A percentile compares a stretch with the other conserved stretches of the same genome.
Conservation (phyloP, 2,888 invertebrate species). For the Amiota mariae region DNA sequence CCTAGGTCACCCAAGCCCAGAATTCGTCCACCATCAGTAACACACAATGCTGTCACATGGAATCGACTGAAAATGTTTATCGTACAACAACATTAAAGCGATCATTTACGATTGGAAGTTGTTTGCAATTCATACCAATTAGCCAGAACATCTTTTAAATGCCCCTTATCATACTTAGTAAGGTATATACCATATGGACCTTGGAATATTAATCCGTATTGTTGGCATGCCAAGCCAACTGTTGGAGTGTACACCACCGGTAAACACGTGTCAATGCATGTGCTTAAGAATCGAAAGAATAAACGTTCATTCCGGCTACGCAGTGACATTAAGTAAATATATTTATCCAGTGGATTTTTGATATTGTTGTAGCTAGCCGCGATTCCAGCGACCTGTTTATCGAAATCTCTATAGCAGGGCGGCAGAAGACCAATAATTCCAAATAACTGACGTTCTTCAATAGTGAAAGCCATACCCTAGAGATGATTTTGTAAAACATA, state of each 20-base stretch:
- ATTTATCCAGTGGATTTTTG: conserved; percentile 89
- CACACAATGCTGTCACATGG: conserved; percentile 49
- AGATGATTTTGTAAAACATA: not conserved
- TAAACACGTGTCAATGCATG: conserved; percentile 90
- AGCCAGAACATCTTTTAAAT: conserved; percentile 44
- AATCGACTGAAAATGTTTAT: conserved; percentile 35
- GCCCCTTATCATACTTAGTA: conserved; percentile 46
- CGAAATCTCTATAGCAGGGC: conserved; percentile 87
- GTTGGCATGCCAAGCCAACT: conserved; percentile 95
- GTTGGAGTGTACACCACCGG: conserved; percentile 98
- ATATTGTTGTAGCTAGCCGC: conserved; percentile 85
- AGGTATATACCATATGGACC: conserved; percentile 89
- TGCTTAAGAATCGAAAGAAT: conserved; percentile 89
- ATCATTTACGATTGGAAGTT: not conserved
- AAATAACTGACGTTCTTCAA: conserved; percentile 91
- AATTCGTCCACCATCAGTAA: conserved; percentile 57
- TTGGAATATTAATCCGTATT: conserved; percentile 90
- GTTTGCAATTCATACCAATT: conserved; percentile 43
- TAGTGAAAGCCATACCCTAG: conserved; percentile 69
- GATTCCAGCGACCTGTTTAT: conserved; percentile 88
- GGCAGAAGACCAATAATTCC: conserved; percentile 96
- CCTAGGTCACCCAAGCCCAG: conserved; percentile 56
- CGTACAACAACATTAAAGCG: not conserved
- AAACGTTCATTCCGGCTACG: conserved; percentile 92
- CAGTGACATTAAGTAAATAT: conserved; percentile 87